phyloP scores from a whole-genome alignment of 2,888 invertebrate genomes.

The Mantis religiosa region DNA sequence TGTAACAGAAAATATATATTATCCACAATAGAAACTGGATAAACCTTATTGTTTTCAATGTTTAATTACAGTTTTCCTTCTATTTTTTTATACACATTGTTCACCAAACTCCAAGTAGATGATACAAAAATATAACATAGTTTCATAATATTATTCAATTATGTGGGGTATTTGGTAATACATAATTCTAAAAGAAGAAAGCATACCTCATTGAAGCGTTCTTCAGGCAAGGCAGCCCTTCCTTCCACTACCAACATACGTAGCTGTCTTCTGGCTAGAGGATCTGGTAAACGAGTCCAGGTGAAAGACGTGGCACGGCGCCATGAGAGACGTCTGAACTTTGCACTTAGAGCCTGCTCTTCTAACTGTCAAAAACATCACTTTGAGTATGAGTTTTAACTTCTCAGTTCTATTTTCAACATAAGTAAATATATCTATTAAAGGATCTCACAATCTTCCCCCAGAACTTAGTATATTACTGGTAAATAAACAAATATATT shows the following conservation, averaged over 20 bases:
- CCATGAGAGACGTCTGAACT: conserved; percentile 74
- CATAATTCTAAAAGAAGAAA: not conserved
- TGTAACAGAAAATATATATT: no score
- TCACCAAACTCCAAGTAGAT: not conserved
- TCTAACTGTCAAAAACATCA: conserved; percentile 49
- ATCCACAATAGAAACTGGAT: no score
- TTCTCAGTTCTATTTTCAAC: no score
- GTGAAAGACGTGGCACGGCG: conserved; percentile 66
- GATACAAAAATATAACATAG: not conserved
- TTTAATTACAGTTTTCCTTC: no score
- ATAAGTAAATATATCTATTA: no score
- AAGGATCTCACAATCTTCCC: no score
- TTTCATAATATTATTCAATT: not conserved
- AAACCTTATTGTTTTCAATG: no score
- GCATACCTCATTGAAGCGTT: conserved; percentile 66
- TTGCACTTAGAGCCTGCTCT: conserved; percentile 63
- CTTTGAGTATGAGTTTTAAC: no score
- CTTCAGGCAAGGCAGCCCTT: conserved; percentile 68
- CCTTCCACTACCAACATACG: conserved; percentile 66
- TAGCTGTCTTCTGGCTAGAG: conserved; percentile 63
- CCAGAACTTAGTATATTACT: not conserved
- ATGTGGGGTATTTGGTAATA: not conserved
- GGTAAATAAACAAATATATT: no score
- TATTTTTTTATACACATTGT: no score
- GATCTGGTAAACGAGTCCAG: conserved; percentile 63